These are phyloP conservation scores for Lemur catta DNA, from an alignment of 2,797 vertebrate genomes.

Conservation along the genomic window DNA sequence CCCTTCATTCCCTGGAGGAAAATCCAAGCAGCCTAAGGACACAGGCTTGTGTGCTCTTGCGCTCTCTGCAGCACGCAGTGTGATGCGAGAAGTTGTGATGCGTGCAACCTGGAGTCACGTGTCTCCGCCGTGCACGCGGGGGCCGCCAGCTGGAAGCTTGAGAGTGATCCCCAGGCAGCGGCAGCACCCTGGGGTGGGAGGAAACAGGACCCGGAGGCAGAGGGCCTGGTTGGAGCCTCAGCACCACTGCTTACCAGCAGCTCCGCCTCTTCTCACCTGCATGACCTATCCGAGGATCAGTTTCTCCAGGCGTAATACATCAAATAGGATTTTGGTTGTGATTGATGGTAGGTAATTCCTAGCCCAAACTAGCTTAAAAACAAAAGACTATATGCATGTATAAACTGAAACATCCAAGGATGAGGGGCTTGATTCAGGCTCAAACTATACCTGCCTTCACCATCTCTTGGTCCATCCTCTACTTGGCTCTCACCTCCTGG, in stretches of 20 bases:
- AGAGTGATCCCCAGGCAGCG: accelerated
- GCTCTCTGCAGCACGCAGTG: not conserved
- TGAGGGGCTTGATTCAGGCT: not conserved
- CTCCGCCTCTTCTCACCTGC: accelerated
- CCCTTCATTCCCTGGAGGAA: not conserved
- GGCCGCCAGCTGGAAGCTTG: not conserved
- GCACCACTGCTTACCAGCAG: accelerated
- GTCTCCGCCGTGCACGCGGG: accelerated
- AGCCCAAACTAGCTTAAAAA: not conserved
- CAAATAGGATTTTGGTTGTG: not conserved
- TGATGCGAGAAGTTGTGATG: not conserved
- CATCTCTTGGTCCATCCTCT: not conserved
- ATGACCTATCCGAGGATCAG: not conserved
- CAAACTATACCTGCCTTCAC: too few species aligned
- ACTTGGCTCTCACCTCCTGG: not conserved
- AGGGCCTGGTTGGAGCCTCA: not conserved
- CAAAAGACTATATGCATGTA: not conserved
- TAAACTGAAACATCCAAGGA: not conserved
- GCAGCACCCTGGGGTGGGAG: not conserved
- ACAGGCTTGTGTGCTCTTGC: accelerated
- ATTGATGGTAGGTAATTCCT: not conserved
- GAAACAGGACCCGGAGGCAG: not conserved
- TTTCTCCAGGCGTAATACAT: not conserved
- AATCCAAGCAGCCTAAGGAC: not conserved
- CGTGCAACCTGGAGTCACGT: not conserved